These are phyloP conservation scores for Bellardia bayeri DNA, from an alignment of 2,888 invertebrate genomes.

Conservation along the genomic window DNA sequence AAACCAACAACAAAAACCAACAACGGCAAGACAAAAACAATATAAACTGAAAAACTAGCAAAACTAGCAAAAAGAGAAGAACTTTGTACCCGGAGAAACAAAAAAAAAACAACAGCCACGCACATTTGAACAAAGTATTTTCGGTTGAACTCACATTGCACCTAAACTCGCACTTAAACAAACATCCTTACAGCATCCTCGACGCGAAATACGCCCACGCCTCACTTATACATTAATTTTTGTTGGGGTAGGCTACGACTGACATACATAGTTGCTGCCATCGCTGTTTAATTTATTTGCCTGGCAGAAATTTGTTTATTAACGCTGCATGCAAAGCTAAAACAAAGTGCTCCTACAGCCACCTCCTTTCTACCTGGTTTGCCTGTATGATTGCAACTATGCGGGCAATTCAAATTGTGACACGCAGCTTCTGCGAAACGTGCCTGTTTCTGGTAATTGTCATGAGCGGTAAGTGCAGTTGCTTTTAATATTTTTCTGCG, in stretches of 20 bases:
- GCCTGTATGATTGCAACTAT: constrained; percentile 65
- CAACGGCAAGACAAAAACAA: neutral
- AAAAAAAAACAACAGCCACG: neutral
- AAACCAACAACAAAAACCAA: constrained; percentile 18
- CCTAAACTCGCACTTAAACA: constrained; percentile 17
- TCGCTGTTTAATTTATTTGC: constrained; percentile 41
- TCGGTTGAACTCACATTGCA: constrained; percentile 34
- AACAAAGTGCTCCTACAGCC: constrained; percentile 33
- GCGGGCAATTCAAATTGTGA: constrained; percentile 68
- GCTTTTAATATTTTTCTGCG: constrained; percentile 16
- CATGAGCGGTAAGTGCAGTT: constrained; percentile 80
- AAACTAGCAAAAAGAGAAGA: neutral
- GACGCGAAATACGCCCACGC: neutral
- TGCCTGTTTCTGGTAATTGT: constrained; percentile 79
- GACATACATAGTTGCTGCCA: neutral
- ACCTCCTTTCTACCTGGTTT: constrained; percentile 15
- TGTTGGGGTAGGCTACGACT: neutral
- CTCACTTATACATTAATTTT: neutral
- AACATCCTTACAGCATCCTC: neutral
- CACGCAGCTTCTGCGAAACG: constrained; percentile 75
- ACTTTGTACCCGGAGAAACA: neutral
- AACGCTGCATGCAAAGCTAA: constrained; percentile 42
- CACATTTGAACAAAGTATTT: constrained; percentile 18
- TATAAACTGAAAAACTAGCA: neutral
- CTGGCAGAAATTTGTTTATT: constrained; percentile 24